phyloP scores from a whole-genome alignment of 2,113 vertebrate species.

The Pongo abelii region DNA sequence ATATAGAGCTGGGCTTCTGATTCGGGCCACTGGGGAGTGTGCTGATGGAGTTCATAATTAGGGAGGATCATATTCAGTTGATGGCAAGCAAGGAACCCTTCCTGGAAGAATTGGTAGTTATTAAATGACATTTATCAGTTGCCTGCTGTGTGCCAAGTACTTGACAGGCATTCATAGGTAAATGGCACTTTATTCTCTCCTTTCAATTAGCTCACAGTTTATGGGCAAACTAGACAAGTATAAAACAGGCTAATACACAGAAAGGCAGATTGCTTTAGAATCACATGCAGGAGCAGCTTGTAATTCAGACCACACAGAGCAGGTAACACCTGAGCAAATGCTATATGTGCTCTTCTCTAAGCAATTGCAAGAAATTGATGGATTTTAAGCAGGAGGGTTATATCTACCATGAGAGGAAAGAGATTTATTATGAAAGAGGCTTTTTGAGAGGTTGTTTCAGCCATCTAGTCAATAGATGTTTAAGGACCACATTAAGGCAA shows the following conservation, averaged over 20 bases:
- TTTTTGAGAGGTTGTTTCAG: background rate
- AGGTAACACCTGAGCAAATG: background rate
- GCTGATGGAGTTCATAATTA: background rate
- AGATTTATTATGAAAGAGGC: background rate
- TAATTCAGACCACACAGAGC: background rate
- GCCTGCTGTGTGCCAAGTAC: background rate
- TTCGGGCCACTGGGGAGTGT: background rate
- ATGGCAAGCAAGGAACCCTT: background rate
- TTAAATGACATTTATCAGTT: conserved; percentile 6
- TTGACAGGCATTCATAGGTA: background rate
- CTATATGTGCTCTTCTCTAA: background rate
- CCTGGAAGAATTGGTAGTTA: background rate
- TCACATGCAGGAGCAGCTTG: background rate
- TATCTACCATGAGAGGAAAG: background rate
- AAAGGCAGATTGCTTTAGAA: background rate
- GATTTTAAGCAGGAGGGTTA: background rate
- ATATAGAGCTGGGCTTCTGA: background rate
- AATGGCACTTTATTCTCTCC: background rate
- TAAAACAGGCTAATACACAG: background rate
- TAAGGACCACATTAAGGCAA: background rate
- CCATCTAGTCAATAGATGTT: background rate
- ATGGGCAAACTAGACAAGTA: background rate
- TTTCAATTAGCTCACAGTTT: background rate
- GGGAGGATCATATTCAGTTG: background rate
- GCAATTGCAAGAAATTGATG: background rate